phyloP scores from a whole-genome alignment of 1,140 invertebrate species.

The Leptinotarsa defecta region DNA sequence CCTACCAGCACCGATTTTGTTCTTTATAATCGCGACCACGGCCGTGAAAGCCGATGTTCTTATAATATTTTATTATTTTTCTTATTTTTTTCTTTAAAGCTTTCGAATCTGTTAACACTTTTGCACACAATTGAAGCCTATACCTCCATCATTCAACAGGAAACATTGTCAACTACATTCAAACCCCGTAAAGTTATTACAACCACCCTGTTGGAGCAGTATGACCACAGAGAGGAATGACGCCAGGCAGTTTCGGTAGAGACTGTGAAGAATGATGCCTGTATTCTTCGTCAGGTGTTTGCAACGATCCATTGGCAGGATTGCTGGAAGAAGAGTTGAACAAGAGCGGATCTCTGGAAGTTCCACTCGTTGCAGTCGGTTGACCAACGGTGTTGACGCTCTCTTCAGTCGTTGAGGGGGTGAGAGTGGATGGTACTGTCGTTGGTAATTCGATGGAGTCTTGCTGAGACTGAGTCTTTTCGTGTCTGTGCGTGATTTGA shows the following conservation, averaged over 20 bases:
- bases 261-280: slow-evolving; percentile 37
- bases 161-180: too few relatives aligned
- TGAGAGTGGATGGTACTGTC: slow-evolving; percentile 34
- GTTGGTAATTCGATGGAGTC: slow-evolving; percentile 56
- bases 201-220: slow-evolving; percentile 68
- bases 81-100: too few relatives aligned
- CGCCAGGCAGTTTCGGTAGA: slow-evolving; percentile 63
- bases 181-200: slow-evolving; percentile 30
- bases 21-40: too few relatives aligned
- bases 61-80: too few relatives aligned
- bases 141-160: too few relatives aligned
- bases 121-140: too few relatives aligned
- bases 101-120: too few relatives aligned
- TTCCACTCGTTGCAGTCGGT: slow-evolving; percentile 29
- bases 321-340: slow-evolving; percentile 54
- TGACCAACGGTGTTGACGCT: slow-evolving; percentile 45
- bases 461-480: slow-evolving; percentile 60
- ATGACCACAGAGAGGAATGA: slow-evolving; percentile 68
- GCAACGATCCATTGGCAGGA: slow-evolving; percentile 53
- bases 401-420: slow-evolving; percentile 52
- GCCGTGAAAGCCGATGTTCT: too few relatives aligned
- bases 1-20: too few relatives aligned
- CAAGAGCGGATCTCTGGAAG: slow-evolving; percentile 54
- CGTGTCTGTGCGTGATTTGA: slow-evolving; percentile 51
- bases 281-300: slow-evolving; percentile 55